phyloP scores from a whole-genome alignment of 1,140 invertebrate species.

The Pemphigus obesinymphae region DNA sequence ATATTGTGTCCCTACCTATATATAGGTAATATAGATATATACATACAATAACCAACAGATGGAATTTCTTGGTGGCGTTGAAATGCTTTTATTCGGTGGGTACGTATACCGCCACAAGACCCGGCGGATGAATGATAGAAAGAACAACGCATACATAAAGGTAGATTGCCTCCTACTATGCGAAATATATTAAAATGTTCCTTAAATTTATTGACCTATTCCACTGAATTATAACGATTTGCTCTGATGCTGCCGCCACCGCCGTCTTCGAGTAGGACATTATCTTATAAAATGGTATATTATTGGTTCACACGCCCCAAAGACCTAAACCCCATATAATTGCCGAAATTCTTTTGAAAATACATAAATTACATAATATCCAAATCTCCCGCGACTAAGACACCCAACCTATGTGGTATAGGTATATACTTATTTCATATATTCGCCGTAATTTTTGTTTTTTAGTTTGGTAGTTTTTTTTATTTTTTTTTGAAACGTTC shows the following conservation, averaged over 20 bases:
- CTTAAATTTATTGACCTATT: slow-evolving; percentile 32
- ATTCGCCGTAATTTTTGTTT: not conserved
- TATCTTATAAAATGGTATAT: not conserved
- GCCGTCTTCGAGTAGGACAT: not conserved
- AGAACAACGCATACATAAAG: not conserved
- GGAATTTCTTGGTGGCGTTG: not conserved
- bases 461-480: no score
- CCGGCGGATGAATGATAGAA: not conserved
- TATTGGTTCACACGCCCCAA: not conserved
- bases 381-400: not conserved
- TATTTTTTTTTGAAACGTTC: no score
- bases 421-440: no score
- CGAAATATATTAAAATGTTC: slow-evolving; percentile 17
- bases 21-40: not conserved
- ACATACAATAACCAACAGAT: not conserved
- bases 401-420: no score
- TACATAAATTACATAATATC: not conserved
- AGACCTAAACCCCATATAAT: not conserved
- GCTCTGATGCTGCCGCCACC: no score
- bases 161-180: not conserved
- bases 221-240: slow-evolving; percentile 21
- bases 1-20: not conserved
- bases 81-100: not conserved
- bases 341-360: slow-evolving; percentile 11
- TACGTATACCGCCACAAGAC: not conserved